phyloP scores from a whole-genome alignment of 1,140 invertebrate species.

The Holotrichia oblita region DNA sequence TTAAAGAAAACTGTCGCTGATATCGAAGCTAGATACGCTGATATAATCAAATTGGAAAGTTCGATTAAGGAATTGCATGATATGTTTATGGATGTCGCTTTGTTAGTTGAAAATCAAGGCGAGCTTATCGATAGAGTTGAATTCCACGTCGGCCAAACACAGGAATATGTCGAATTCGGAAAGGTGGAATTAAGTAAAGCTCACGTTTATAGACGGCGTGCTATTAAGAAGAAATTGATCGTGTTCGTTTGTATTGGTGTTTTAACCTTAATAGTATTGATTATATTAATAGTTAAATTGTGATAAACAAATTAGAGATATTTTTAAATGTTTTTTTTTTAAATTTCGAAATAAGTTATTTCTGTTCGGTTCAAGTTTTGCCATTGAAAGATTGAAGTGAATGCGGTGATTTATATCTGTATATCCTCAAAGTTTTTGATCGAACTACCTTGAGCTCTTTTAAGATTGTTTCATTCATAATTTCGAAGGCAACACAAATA shows the following conservation, averaged over 20 bases:
- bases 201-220: constrained; percentile 64
- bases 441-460: not conserved
- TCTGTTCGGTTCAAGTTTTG: not conserved
- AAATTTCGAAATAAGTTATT: not conserved
- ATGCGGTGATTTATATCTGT: not conserved
- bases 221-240: not conserved
- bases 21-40: constrained; percentile 72
- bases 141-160: constrained; percentile 59
- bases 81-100: constrained; percentile 72
- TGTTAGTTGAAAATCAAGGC: constrained; percentile 65
- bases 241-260: not conserved
- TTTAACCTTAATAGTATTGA: not conserved
- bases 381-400: not conserved
- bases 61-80: constrained; percentile 74
- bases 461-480: not conserved
- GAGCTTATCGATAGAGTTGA: constrained; percentile 63
- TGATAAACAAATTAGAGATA: not conserved
- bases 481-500: not conserved
- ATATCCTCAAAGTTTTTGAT: not conserved
- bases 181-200: constrained; percentile 76
- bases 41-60: constrained; percentile 74
- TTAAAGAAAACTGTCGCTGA: constrained; percentile 73
- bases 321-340: too few species aligned
- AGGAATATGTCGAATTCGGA: constrained; percentile 61
- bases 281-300: not conserved